Conservation (phyloP, 2,113 vertebrate species). For the Edolisoma coerulescens region DNA sequence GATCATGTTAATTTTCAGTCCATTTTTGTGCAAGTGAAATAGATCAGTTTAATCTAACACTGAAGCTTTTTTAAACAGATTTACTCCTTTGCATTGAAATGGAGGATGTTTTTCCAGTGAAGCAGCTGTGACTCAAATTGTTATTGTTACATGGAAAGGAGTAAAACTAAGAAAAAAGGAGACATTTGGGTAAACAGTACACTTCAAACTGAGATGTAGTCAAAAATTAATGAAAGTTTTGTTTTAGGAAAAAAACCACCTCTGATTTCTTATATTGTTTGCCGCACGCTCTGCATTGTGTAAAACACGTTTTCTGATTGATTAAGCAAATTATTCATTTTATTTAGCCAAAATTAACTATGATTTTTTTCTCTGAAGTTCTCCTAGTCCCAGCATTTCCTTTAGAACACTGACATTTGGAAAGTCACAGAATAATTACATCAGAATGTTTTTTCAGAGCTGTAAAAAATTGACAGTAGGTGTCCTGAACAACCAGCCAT, state of each 20-base stretch:
- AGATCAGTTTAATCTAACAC: slow-evolving; percentile 45
- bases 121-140: background rate
- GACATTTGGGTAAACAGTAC: background rate
- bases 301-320: background rate
- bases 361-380: background rate
- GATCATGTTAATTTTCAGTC: slow-evolving; percentile 41
- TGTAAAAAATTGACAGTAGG: background rate
- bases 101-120: background rate
- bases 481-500: background rate
- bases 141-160: background rate
- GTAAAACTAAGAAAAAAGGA: background rate
- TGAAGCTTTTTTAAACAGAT: slow-evolving; percentile 10
- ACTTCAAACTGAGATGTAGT: background rate
- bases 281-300: background rate
- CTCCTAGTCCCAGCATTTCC: background rate
- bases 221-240: background rate
- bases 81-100: slow-evolving; percentile 11
- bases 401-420: background rate
- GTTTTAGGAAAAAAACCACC: rapidly evolving
- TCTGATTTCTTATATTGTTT: background rate
- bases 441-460: background rate
- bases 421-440: background rate
- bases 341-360: background rate
- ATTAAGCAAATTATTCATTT: background rate
- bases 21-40: slow-evolving; percentile 36